These are phyloP conservation scores for Xenotilapia flavipinnis DNA, from an alignment of 2,113 vertebrate genomes.

Conservation along the genomic window DNA sequence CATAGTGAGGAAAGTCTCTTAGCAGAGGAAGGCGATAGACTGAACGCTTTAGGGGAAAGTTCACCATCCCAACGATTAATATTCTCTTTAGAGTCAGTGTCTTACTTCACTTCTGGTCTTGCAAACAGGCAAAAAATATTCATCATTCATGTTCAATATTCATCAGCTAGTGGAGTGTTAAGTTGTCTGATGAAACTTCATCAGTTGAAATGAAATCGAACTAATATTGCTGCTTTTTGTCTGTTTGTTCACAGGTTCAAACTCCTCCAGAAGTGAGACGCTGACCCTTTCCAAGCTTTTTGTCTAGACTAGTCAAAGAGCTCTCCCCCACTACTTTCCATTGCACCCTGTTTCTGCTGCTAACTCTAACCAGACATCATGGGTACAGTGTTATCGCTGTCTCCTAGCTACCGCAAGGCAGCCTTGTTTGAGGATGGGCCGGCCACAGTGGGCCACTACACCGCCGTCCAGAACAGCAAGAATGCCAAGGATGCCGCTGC, in stretches of 20 bases:
- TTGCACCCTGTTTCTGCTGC: not conserved
- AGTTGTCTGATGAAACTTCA: not conserved
- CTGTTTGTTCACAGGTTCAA: conserved; percentile 5
- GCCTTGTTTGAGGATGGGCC: conserved; percentile 85
- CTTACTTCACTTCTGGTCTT: not conserved
- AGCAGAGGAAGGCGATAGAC: not conserved
- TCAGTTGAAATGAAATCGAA: not conserved
- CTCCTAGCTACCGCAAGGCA: conserved; percentile 88
- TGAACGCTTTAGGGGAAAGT: not conserved
- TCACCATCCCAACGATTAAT: not conserved
- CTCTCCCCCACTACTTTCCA: not conserved
- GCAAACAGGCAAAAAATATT: not conserved
- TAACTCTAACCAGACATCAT: conserved; percentile 61
- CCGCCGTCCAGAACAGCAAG: conserved; percentile 87
- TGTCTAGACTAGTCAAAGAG: not conserved
- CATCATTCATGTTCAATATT: not conserved
- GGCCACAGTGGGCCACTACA: conserved; percentile 82
- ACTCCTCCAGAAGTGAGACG: not conserved
- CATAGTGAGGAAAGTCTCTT: not conserved
- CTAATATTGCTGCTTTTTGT: not conserved
- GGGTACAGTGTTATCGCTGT: conserved; percentile 88
- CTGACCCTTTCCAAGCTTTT: not conserved
- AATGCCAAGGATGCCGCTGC: conserved; percentile 77
- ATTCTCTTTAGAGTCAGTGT: not conserved
- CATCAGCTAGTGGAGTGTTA: not conserved